phyloP scores from a whole-genome alignment of 2,888 invertebrate species.

The Clistopyga incitator region DNA sequence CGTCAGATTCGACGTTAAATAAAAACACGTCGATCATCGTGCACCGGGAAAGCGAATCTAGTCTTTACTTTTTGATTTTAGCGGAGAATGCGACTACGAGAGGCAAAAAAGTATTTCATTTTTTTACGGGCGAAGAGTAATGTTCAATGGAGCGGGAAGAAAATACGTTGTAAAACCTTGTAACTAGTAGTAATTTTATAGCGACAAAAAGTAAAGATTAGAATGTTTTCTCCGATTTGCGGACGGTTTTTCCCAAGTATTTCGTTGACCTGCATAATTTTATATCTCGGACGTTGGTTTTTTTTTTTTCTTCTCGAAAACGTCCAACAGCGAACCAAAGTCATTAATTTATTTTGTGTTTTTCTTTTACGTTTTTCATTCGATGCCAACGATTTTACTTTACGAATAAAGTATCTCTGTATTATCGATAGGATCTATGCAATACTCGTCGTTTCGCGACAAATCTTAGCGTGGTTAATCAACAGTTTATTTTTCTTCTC shows the following conservation, averaged over 20 bases:
- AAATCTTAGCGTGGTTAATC: not conserved
- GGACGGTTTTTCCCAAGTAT: not conserved
- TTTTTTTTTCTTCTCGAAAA: not conserved
- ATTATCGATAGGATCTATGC: conserved; percentile 23
- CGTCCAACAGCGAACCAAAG: conserved; percentile 51
- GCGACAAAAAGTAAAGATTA: not conserved
- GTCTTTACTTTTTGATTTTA: not conserved
- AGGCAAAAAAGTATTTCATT: no score
- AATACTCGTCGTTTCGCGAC: conserved; percentile 35
- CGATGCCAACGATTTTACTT: conserved; percentile 33
- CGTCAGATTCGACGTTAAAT: conserved; percentile 78
- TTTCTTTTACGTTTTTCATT: conserved; percentile 27
- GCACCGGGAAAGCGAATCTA: not conserved
- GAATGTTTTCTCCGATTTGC: not conserved
- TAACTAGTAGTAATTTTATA: not conserved
- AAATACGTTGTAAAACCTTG: not conserved
- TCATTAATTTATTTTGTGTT: conserved; percentile 53
- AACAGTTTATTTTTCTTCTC: conserved; percentile 18
- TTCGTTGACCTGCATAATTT: not conserved
- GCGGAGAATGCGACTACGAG: not conserved
- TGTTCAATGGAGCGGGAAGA: no score
- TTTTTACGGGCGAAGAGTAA: no score
- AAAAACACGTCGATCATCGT: conserved; percentile 7
- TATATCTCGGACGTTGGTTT: conserved; percentile 5
- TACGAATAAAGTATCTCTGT: conserved; percentile 32